phyloP scores from a whole-genome alignment of 2,797 vertebrate genomes.

The Muscicapa comitata region DNA sequence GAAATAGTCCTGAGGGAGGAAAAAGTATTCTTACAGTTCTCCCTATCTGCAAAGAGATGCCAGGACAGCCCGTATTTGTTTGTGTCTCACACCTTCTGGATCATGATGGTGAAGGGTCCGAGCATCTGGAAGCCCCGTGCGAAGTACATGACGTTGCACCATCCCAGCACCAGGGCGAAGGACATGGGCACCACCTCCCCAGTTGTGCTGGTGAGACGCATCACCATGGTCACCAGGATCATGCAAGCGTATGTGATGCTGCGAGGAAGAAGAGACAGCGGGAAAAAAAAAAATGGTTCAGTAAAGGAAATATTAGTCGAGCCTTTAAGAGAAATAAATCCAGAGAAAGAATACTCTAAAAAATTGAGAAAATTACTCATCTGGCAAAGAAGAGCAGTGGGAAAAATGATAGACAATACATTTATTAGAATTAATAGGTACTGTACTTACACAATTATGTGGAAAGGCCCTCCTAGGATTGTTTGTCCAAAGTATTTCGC shows the following conservation, averaged over 20 bases:
- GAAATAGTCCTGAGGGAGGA: not conserved
- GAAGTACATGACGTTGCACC: constrained; percentile 96
- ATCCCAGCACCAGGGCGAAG: constrained; percentile 88
- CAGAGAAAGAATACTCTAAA: not conserved
- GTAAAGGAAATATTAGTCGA: not conserved
- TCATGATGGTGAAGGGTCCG: constrained; percentile 95
- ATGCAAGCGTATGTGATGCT: constrained; percentile 88
- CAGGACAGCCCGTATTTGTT: not conserved
- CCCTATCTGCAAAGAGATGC: not conserved
- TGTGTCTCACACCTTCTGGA: constrained; percentile 87
- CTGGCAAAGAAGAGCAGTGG: not conserved
- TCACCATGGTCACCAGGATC: constrained; percentile 88
- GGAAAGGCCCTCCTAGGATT: constrained; percentile 92
- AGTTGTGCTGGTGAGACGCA: constrained; percentile 80
- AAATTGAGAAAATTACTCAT: not conserved
- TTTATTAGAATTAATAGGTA: not conserved
- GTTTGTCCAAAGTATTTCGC: constrained; percentile 95
- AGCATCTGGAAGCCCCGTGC: constrained; percentile 95
- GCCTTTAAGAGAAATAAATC: not conserved
- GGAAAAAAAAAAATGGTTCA: not conserved
- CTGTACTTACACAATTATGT: constrained; percentile 87
- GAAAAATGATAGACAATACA: not conserved
- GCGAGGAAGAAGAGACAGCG: not conserved
- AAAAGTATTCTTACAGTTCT: not conserved
- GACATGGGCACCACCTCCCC: constrained; percentile 88